These are phyloP conservation scores for Cerastis leucographa DNA, from an alignment of 2,888 invertebrate genomes.

Conservation along the genomic window DNA sequence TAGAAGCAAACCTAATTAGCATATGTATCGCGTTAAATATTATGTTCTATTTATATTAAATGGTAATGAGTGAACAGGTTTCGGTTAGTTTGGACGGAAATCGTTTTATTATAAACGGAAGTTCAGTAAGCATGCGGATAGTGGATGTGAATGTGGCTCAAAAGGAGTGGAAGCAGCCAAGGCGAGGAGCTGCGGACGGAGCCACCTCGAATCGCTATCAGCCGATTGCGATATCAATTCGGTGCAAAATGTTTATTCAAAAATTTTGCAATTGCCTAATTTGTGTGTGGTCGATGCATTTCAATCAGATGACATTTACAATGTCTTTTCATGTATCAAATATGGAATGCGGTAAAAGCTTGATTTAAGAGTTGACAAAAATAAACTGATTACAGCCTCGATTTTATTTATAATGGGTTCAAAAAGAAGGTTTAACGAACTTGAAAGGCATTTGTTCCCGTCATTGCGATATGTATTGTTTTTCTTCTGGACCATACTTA, in stretches of 20 bases:
- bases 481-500: neutral
- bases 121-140: conserved; percentile 62
- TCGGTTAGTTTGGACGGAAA: conserved; percentile 77
- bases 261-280: conserved; percentile 7
- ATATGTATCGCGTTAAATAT: conserved; percentile 46
- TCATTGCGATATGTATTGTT: neutral
- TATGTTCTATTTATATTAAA: conserved; percentile 60
- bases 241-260: conserved; percentile 22
- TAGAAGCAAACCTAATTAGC: conserved; percentile 44
- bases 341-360: neutral
- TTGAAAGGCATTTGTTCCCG: neutral
- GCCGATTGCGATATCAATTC: conserved; percentile 38
- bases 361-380: neutral
- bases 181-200: conserved; percentile 54
- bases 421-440: neutral
- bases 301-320: conserved; percentile 17
- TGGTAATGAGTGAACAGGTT: conserved; percentile 74
- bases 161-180: conserved; percentile 66
- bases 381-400: neutral
- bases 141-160: conserved; percentile 66
- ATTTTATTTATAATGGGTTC: neutral
- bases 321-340: neutral
- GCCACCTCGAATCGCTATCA: conserved; percentile 49
- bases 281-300: conserved; percentile 1
- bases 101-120: conserved; percentile 78